Percentiles rank a stretch among this genome's conserved stretches.
phyloP scores from a whole-genome alignment of 2,113 vertebrate genomes.

The Neotragus moschatus region DNA sequence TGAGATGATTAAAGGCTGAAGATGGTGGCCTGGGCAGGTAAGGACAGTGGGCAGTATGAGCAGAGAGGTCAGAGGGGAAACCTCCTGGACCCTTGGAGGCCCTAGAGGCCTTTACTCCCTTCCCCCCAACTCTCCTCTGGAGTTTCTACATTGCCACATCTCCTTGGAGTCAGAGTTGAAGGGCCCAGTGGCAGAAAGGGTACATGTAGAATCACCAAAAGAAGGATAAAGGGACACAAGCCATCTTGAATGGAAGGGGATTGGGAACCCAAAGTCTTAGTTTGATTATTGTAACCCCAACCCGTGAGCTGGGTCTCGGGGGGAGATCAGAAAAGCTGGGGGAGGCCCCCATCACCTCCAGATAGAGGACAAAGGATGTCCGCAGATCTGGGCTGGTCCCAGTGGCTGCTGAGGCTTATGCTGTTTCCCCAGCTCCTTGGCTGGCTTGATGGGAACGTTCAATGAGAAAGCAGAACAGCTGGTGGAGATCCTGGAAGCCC shows the following conservation, averaged over 20 bases:
- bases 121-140: background rate
- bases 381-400: background rate
- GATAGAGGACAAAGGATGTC: background rate
- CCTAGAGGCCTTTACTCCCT: background rate
- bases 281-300: background rate
- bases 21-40: background rate
- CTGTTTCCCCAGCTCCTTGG: conserved; percentile 79
- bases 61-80: background rate
- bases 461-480: conserved; percentile 86
- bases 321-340: background rate
- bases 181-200: background rate
- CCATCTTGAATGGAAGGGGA: background rate
- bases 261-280: background rate
- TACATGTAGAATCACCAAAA: background rate
- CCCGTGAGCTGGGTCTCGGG: fast-evolving
- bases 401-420: fast-evolving
- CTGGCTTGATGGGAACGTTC: conserved; percentile 82
- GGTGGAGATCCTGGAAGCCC: conserved; percentile 81
- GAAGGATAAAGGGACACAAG: background rate
- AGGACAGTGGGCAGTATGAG: background rate
- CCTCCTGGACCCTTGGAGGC: background rate
- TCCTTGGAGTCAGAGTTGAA: background rate
- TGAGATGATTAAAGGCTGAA: background rate
- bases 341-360: background rate
- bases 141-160: too few relatives aligned